Evolutionary conservation across 1,140 invertebrate genomes (phyloP), one percentile per base, ranked within the genome.

Genomic region (Hycleus cichorii): DNA sequence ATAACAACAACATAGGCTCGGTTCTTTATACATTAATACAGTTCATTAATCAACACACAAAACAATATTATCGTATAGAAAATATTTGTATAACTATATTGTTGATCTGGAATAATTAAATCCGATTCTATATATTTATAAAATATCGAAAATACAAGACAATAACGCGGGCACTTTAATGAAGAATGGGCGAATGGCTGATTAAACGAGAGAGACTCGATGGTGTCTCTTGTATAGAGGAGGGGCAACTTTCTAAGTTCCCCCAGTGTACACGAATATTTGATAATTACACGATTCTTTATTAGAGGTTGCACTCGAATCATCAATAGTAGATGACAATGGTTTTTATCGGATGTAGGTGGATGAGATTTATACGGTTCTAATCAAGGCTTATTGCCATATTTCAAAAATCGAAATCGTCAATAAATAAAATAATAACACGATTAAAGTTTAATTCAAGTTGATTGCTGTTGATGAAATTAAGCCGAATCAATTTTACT

Each of bases 231-330:
- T 39, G 45, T 49, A 47, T 27, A 26, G 38, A 38, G 43, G 55
- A 39, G 55, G 55, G 47, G 47, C 55, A 32, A 57, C 55, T 57
- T 57, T 57, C 55, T 57, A 57, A 48, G 25, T 32, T 32, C 32
- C 32, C 32, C 32, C 7, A 32, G 4, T 32, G 32, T 5, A 32
- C 32, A 32, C 4, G 32, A 4, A 32, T 32, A 32, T 32, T 32
- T 32, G 32, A 32, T 32, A 32, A 32, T 32, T 32, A 32, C 32
- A 32, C 32, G 18, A 18, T 18, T 18, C 18, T 18, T 32, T 7
- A 32, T 18, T 18, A 32, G 4, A 32, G 32, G 3, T 32, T 32
- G 32, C 7, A 32, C 32, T 32, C 7, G 32, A 32, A 18, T 18
- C 18, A 18, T 32, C 7, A 32, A 5, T 32, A 32, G 4, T 32